These are phyloP conservation scores for Herminia tarsipennalis DNA, from an alignment of 2,888 invertebrate genomes.

Conservation along the genomic window DNA sequence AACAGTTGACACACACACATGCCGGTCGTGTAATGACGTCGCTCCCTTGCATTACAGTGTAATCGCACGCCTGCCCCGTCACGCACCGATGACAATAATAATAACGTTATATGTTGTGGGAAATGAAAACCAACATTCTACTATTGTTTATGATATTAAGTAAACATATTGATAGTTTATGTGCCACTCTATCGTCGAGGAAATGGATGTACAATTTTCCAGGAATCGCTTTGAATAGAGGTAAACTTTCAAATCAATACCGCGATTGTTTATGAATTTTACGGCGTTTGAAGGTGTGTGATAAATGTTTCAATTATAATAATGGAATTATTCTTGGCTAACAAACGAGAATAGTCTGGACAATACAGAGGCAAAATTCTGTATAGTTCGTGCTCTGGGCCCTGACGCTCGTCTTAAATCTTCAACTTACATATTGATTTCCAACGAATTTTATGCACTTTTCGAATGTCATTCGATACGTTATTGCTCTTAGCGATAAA, in stretches of 20 bases:
- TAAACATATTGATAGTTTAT: conserved; percentile 14
- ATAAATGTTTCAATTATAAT: conserved; percentile 16
- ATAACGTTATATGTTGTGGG: conserved; percentile 62
- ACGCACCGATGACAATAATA: conserved; percentile 73
- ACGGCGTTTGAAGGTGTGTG: conserved; percentile 6
- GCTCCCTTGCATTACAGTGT: conserved; percentile 58
- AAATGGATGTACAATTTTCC: conserved; percentile 14
- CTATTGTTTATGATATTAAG: conserved; percentile 29
- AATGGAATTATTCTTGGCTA: conserved; percentile 11
- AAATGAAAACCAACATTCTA: conserved; percentile 53
- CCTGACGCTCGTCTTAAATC: too few species aligned
- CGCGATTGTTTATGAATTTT: conserved; percentile 18
- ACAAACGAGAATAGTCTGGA: neutral
- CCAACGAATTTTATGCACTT: conserved; percentile 43
- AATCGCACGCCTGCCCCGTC: conserved; percentile 67
- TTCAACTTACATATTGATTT: conserved; percentile 31
- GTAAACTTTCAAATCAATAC: conserved; percentile 19
- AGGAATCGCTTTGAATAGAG: conserved; percentile 16
- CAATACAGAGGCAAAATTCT: too few species aligned
- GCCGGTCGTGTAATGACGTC: conserved; percentile 52
- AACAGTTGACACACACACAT: conserved; percentile 65
- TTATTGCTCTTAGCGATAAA: conserved; percentile 36
- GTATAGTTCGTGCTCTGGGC: too few species aligned
- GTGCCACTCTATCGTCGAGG: conserved; percentile 3
- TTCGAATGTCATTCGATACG: conserved; percentile 40